phyloP scores from a whole-genome alignment of 2,113 vertebrate species.

The Pitta sordida region DNA sequence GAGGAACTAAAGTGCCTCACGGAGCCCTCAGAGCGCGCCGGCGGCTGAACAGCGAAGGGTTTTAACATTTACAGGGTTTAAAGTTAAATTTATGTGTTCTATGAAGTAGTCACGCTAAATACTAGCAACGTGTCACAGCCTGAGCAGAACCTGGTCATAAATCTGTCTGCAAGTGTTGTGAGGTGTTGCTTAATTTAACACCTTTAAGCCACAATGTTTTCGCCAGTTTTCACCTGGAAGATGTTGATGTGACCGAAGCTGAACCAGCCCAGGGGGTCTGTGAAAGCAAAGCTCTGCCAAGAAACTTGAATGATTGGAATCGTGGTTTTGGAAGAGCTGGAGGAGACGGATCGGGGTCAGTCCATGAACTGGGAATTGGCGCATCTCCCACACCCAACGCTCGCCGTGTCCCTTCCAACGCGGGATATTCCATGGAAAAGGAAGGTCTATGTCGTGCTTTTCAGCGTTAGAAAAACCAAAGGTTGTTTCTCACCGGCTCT shows the following conservation, averaged over 20 bases:
- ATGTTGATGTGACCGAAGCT: accelerated
- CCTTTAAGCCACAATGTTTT: not conserved
- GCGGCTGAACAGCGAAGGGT: accelerated
- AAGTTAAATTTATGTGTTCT: accelerated
- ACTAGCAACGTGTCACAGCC: accelerated
- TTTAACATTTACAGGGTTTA: accelerated
- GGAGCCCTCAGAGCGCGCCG: accelerated
- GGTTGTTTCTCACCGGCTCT: not conserved
- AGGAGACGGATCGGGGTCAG: accelerated
- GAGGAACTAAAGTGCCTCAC: accelerated
- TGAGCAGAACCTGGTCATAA: accelerated
- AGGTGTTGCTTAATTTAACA: accelerated
- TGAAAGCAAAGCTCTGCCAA: not conserved
- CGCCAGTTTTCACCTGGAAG: not conserved
- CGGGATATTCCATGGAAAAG: accelerated
- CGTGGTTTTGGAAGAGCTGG: not conserved
- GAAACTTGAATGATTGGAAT: not conserved
- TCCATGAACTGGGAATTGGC: not conserved
- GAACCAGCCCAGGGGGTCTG: no score
- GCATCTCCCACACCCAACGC: accelerated
- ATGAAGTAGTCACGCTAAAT: accelerated
- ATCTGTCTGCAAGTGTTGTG: no score
- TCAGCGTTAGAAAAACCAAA: not conserved
- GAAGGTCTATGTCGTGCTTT: not conserved
- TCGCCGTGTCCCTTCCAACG: accelerated